Conservation (phyloP, 2,888 invertebrate species). For the Imbricaverruca yamaguchii region DNA sequence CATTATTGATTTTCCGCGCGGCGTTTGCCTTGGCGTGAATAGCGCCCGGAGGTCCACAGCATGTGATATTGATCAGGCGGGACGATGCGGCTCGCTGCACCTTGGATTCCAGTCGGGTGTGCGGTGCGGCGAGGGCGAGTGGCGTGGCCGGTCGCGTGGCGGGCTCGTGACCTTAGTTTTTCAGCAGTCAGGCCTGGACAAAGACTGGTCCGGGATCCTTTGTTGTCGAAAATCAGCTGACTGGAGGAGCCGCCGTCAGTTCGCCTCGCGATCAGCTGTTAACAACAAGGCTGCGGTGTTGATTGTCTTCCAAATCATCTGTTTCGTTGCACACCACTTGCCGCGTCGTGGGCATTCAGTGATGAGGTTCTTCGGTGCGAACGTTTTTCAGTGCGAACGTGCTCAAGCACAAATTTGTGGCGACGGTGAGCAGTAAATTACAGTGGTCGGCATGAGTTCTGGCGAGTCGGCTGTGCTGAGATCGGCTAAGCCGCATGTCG, state of each 20-base stretch:
- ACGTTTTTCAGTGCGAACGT: not conserved
- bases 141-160: not conserved
- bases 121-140: not conserved
- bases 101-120: not conserved
- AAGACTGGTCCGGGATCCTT: not conserved
- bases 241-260: not conserved
- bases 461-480: slow-evolving; percentile 11
- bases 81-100: not conserved
- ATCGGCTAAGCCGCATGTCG: slow-evolving; percentile 1
- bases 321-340: not conserved
- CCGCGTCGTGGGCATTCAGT: not conserved
- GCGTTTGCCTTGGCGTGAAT: slow-evolving; percentile 3
- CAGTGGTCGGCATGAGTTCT: not conserved
- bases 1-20: not conserved
- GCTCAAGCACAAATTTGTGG: not conserved
- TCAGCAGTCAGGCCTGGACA: not conserved
- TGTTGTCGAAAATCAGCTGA: not conserved
- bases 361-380: no score
- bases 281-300: not conserved
- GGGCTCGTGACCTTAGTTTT: slow-evolving; percentile 6
- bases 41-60: not conserved
- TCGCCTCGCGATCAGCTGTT: not conserved
- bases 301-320: slow-evolving; percentile 3
- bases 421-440: not conserved
- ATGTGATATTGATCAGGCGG: slow-evolving; percentile 4